Base-by-base conservation (phyloP, 2,797 vertebrate species). In the Parotocinclus haroldoi region DNA sequence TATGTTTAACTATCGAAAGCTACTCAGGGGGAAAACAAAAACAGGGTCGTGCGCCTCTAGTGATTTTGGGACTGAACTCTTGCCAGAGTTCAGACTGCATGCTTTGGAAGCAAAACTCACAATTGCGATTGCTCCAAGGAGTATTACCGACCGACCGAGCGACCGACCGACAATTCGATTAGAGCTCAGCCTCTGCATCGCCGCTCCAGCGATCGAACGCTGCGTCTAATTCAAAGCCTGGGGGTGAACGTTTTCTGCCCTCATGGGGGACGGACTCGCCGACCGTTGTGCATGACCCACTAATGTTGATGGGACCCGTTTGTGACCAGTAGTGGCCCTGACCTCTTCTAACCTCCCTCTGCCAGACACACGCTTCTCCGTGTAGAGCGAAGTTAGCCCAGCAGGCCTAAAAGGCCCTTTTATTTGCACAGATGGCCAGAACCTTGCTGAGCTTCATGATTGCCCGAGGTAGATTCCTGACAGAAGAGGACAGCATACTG, bases 241-340 rank as follows among this genome's bases (percentile, higher is more conserved):
- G 54, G 38, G 39, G 27, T 64, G 61, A 49, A 52, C 57, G 49
- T 63, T 49, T 48, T 51, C 37, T 17, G n/a, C 46, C 56, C 55
- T 58, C 58, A 53, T 48, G 17, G 56, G n/a, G 62, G 63, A 59
- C 63, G 18, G 67, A 67, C 68, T 58, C 36, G 1, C 46, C 49
- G 66, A 48, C 18, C 51, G 51, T 65, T 74, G 59, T 66, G 61
- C 79, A 17, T 53, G 63, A 59, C 40, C 74, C 58, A 64, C 51
- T 72, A 58, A 17, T 53, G 40, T 60, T 67, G 63, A 60, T 42
- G 38, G 49, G 64, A 61, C 58, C 62, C 27, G 73, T 66, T 64
- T 62, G 63, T 67, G 66, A 63, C 48, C 56, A 58, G 73, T 55
- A 57, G 44, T 63, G 7, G 36, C 16, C 52, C 52, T 50, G 17